Percentiles rank a stretch among this genome's conserved stretches.
Conservation (phyloP, 1,140 invertebrate species). For the Zaprionus taronus region DNA sequence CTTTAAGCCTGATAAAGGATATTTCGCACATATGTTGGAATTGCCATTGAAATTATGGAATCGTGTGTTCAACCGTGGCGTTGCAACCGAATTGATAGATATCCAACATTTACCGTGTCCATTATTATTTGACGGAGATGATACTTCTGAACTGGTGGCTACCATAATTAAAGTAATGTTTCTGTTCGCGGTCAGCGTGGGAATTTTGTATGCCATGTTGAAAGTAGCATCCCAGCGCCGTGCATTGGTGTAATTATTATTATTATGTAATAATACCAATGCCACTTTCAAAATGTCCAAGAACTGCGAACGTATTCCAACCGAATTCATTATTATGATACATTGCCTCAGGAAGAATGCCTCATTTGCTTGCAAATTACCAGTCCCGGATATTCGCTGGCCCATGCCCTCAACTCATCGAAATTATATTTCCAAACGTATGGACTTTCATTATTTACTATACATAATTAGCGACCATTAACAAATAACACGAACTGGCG, state of each 20-base stretch:
- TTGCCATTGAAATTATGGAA: conserved; percentile 6
- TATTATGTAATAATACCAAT: neutral
- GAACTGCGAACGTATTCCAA: neutral
- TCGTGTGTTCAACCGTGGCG: neutral
- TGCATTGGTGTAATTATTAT: neutral
- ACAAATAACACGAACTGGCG: neutral
- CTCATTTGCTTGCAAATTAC: conserved; percentile 10
- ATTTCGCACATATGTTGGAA: neutral
- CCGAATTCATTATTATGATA: neutral
- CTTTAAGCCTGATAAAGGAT: neutral
- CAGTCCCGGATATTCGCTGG: neutral
- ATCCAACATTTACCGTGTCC: neutral
- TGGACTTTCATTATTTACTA: neutral
- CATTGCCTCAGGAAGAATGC: neutral
- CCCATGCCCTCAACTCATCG: no score
- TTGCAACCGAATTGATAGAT: neutral
- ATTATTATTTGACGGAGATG: neutral
- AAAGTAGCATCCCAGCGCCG: conserved; percentile 17
- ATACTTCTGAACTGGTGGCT: neutral
- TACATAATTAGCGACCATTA: conserved; percentile 4
- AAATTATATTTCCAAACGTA: neutral
- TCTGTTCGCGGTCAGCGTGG: conserved; percentile 20
- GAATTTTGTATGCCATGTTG: conserved; percentile 31
- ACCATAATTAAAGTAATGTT: conserved; percentile 17
- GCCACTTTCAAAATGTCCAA: neutral